Evolutionary conservation across 2,113 vertebrate species (phyloP).

Genomic region (Mionectes macconnelli): DNA sequence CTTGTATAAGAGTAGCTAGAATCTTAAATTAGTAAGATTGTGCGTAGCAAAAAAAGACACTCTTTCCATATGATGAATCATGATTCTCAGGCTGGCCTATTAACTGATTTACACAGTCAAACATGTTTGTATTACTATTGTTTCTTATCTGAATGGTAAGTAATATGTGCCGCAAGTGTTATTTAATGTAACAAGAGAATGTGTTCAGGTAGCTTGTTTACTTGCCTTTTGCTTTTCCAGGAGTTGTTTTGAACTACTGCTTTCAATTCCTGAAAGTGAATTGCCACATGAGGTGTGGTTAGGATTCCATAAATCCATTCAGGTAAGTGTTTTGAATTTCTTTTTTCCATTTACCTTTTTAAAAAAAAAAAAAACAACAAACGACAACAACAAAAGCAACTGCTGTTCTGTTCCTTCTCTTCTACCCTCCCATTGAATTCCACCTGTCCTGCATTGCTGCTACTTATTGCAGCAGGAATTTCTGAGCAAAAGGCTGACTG

Average conservation of each 20-base stretch:
- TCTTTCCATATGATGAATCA: neutral
- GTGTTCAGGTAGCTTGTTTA: constrained; percentile 31
- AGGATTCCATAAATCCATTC: constrained; percentile 89
- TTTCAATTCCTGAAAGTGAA: constrained; percentile 93
- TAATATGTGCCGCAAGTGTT: neutral
- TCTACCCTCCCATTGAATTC: neutral
- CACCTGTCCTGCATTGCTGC: neutral
- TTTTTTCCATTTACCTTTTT: neutral
- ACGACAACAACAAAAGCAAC: no score
- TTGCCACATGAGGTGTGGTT: constrained; percentile 89
- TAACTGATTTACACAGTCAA: neutral
- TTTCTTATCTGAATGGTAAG: neutral
- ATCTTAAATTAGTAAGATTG: neutral
- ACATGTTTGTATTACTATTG: neutral
- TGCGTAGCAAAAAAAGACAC: neutral
- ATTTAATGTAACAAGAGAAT: neutral
- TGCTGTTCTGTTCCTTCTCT: neutral
- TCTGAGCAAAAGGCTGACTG: neutral
- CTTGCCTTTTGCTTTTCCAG: constrained; percentile 73
- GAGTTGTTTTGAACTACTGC: constrained; percentile 96
- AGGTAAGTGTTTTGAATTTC: constrained; percentile 76
- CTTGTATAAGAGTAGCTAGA: neutral
- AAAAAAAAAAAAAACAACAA: no score
- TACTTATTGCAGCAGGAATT: neutral
- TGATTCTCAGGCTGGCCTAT: neutral